Evolutionary conservation across 2,113 vertebrate genomes (phyloP).

Genomic region (Ciconia maguari): DNA sequence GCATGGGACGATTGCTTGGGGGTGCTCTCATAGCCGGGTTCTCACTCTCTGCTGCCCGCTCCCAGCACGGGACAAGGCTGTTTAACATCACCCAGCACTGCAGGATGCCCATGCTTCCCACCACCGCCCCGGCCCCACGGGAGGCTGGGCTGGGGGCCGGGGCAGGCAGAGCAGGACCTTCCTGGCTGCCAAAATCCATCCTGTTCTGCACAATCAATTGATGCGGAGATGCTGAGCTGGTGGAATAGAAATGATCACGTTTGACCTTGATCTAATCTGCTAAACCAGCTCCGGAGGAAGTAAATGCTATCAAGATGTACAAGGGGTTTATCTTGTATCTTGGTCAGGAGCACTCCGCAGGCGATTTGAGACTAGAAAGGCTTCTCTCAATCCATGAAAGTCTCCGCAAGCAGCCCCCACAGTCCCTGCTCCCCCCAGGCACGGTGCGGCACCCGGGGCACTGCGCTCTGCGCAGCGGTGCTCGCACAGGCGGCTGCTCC

Average conservation of each 20-base stretch:
- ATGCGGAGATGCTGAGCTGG: neutral
- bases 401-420: rapidly evolving
- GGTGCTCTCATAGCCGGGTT: neutral
- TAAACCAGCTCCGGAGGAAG: neutral
- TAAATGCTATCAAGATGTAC: neutral
- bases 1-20: rapidly evolving
- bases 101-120: neutral
- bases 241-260: neutral
- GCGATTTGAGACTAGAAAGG: rapidly evolving
- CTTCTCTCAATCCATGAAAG: neutral
- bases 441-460: rapidly evolving
- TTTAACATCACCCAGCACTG: neutral
- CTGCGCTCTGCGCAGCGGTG: rapidly evolving
- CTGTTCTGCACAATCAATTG: neutral
- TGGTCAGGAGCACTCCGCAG: rapidly evolving
- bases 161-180: neutral
- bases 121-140: rapidly evolving
- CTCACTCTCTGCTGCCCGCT: neutral
- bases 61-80: neutral
- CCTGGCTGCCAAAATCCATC: neutral
- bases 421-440: rapidly evolving
- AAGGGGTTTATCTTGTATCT: neutral
- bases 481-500: neutral
- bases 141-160: neutral
- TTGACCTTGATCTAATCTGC: neutral